Conservation (phyloP, 2,797 vertebrate genomes). For the Hybognathus amarus region DNA sequence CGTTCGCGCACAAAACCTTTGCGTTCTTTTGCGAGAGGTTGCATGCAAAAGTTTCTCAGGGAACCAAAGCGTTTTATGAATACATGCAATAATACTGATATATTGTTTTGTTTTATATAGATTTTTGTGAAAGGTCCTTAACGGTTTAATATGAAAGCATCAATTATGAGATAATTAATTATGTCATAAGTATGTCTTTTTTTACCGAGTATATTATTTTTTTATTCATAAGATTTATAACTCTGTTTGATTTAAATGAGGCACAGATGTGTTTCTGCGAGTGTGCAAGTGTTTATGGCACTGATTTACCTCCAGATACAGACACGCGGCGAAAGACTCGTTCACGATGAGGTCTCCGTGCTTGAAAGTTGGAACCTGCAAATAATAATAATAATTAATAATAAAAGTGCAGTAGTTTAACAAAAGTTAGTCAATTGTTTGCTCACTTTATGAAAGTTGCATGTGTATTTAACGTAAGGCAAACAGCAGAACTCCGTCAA, state of each 20-base stretch:
- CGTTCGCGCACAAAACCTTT: background rate
- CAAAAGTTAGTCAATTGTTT: background rate
- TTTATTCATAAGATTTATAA: background rate
- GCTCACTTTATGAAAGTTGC: background rate
- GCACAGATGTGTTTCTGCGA: background rate
- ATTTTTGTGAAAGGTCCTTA: background rate
- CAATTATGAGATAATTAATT: background rate
- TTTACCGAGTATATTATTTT: background rate
- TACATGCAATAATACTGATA: background rate
- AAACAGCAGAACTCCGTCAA: accelerated
- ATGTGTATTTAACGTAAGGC: too few species aligned
- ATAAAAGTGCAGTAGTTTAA: background rate
- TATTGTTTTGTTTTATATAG: background rate
- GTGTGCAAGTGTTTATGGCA: background rate
- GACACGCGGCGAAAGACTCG: constrained; percentile 74
- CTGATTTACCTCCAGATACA: constrained; percentile 77
- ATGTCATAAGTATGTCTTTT: too few species aligned
- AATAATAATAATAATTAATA: background rate
- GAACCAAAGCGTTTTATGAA: background rate
- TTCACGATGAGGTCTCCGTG: constrained; percentile 73
- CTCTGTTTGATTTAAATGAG: too few species aligned
- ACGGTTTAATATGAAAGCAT: background rate
- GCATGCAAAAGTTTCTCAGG: background rate
- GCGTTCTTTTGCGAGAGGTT: accelerated
- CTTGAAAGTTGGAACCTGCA: constrained; percentile 76